Percentiles rank a stretch among this genome's conserved stretches.
These are phyloP conservation scores for Tipula helvola DNA, from an alignment of 2,888 invertebrate species.

Conservation along the genomic window DNA sequence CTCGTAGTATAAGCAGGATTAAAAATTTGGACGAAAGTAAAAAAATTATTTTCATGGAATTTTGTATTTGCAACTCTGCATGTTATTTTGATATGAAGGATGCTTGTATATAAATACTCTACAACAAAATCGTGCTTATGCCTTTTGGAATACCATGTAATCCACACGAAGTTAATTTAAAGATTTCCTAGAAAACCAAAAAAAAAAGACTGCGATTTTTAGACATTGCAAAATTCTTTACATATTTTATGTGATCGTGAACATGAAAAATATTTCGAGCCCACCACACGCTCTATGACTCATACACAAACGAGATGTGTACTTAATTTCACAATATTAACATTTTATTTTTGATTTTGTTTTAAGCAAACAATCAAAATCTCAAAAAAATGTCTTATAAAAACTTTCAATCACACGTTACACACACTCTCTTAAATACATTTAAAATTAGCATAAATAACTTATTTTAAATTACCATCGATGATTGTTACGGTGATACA, in stretches of 20 bases:
- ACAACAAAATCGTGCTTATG: neutral
- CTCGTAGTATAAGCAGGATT: neutral
- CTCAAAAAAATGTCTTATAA: neutral
- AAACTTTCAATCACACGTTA: neutral
- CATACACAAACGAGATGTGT: neutral
- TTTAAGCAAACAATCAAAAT: neutral
- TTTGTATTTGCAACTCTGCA: neutral
- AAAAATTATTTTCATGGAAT: neutral
- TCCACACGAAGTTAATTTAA: neutral
- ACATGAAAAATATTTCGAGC: neutral
- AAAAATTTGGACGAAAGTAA: neutral
- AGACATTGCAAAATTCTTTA: neutral
- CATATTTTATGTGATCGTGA: neutral
- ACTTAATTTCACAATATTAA: neutral
- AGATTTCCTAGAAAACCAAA: too few relatives aligned
- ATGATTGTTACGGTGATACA: neutral
- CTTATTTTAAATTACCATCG: neutral
- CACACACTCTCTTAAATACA: neutral
- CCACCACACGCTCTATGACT: neutral
- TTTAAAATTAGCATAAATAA: neutral
- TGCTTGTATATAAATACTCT: neutral
- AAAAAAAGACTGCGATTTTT: neutral
- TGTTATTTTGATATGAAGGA: neutral
- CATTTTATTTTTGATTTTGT: neutral
- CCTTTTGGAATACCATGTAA: neutral